Evolutionary conservation across 2,888 invertebrate species (phyloP).

Genomic region (Ormyrus pomaceus): DNA sequence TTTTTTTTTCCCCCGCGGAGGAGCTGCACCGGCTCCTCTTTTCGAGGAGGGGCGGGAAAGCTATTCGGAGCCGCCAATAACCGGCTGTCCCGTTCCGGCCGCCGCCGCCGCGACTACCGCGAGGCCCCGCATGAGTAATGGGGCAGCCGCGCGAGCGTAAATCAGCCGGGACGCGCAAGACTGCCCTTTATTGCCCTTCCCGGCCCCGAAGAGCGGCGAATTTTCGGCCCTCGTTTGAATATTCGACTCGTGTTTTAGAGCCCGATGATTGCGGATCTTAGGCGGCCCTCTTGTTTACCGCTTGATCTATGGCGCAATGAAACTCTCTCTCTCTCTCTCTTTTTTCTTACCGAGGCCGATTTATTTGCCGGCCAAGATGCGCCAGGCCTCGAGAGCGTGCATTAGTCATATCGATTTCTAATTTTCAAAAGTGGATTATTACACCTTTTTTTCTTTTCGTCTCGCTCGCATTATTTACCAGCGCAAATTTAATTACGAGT

Average conservation of each 20-base stretch:
- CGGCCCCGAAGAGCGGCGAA: background rate
- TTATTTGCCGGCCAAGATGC: too few species aligned
- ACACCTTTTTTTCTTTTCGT: too few species aligned
- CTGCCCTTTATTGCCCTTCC: constrained; percentile 33
- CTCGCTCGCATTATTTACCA: too few species aligned
- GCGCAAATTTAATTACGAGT: constrained; percentile 20
- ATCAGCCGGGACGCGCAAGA: constrained; percentile 23
- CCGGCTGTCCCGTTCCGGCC: constrained; percentile 1
- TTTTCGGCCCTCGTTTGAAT: constrained; percentile 26
- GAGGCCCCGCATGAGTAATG: constrained; percentile 27
- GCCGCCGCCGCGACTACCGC: constrained; percentile 2
- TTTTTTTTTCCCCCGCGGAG: constrained; percentile 2
- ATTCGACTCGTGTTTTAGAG: background rate
- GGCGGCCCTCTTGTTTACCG: background rate
- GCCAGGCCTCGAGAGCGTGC: too few species aligned
- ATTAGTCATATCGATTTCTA: too few species aligned
- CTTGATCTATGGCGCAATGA: constrained; percentile 6
- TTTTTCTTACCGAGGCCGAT: background rate
- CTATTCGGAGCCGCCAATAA: constrained; percentile 1
- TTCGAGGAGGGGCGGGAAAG: background rate
- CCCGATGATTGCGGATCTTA: background rate
- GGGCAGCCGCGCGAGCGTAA: constrained; percentile 29
- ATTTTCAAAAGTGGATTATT: too few species aligned
- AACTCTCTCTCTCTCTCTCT: background rate
- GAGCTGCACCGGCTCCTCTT: background rate